These are phyloP conservation scores for Catharus minimus DNA, from an alignment of 2,113 vertebrate genomes.

Conservation along the genomic window DNA sequence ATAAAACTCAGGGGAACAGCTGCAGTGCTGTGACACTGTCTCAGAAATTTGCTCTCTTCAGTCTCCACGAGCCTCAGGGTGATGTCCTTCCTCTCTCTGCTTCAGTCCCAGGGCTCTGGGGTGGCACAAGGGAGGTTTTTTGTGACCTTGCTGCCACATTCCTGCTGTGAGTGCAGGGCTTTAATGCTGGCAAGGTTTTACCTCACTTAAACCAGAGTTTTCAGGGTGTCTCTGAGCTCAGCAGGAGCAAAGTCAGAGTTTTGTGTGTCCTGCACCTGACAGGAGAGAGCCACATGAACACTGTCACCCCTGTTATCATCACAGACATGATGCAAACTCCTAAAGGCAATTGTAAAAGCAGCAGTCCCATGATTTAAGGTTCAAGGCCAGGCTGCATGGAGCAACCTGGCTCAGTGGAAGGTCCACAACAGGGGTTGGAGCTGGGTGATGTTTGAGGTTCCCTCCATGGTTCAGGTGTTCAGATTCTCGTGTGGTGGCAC, in stretches of 20 bases:
- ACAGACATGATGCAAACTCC: rapidly evolving
- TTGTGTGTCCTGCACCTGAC: not conserved
- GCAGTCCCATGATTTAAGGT: not conserved
- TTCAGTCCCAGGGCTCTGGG: not conserved
- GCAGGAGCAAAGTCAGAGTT: not conserved
- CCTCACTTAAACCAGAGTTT: not conserved
- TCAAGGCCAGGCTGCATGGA: not conserved
- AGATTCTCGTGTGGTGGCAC: rapidly evolving
- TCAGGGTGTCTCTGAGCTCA: not conserved
- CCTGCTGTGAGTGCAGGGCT: not conserved
- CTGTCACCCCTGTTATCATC: rapidly evolving
- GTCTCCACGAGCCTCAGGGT: not conserved
- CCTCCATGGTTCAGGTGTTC: rapidly evolving
- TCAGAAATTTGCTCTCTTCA: not conserved
- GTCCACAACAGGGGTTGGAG: not conserved
- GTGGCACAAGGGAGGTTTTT: not conserved
- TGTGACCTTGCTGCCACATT: not conserved
- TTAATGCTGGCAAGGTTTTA: not conserved
- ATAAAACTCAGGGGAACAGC: not conserved
- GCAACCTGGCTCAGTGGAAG: not conserved
- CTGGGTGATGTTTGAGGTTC: not conserved
- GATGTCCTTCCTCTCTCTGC: not conserved
- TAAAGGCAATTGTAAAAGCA: rapidly evolving
- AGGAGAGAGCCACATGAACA: not conserved
- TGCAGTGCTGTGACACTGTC: not conserved